Evolutionary conservation across 2,113 vertebrate genomes (phyloP).

Genomic region (Lanius ludovicianus): DNA sequence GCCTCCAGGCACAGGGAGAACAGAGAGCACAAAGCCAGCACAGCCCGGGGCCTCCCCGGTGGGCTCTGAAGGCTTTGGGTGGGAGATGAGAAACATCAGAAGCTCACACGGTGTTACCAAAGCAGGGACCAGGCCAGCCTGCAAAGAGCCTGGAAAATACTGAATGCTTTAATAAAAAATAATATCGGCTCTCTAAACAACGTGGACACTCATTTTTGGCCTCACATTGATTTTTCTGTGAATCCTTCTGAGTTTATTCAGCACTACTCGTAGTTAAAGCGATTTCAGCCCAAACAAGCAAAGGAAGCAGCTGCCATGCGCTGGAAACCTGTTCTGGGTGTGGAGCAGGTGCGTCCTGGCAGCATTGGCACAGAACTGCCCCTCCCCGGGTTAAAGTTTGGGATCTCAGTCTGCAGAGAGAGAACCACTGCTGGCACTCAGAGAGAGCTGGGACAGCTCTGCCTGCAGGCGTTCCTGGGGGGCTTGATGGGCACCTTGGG

Average conservation of each 20-base stretch:
- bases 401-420: not conserved
- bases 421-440: not conserved
- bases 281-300: not conserved
- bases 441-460: not conserved
- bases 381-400: not conserved
- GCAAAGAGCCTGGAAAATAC: not conserved
- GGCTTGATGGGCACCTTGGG: not conserved
- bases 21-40: not conserved
- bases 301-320: not conserved
- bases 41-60: not conserved
- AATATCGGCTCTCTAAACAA: not conserved
- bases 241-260: not conserved
- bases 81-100: not conserved
- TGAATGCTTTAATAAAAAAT: not conserved
- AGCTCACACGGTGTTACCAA: accelerated
- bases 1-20: not conserved
- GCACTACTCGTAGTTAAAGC: not conserved
- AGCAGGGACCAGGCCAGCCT: not conserved
- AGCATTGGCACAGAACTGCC: not conserved
- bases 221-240: not conserved
- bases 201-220: not conserved
- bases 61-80: not conserved
- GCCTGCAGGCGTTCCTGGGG: not conserved
- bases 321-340: no score
- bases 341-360: not conserved